Conservation (phyloP, 2,888 invertebrate species). For the Fragum whitleyi region DNA sequence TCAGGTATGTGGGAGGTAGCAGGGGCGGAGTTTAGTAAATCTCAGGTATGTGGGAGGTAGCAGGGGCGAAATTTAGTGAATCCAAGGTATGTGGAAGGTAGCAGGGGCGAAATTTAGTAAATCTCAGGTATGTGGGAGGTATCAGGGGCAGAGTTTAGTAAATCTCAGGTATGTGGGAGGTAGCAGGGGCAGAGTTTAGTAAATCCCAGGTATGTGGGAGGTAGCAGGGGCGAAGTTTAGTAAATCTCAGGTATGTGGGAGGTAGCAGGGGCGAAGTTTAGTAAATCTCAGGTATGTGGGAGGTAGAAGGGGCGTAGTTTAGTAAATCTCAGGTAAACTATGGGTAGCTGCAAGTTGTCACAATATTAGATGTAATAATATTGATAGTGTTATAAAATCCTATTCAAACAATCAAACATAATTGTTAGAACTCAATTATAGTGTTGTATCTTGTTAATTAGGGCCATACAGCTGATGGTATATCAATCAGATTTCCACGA, state of each 20-base stretch:
- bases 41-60: constrained; percentile 94
- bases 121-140: constrained; percentile 80
- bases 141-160: neutral
- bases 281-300: constrained; percentile 84
- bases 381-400: too few relatives aligned
- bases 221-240: constrained; percentile 91
- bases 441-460: constrained; percentile 2
- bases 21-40: constrained; percentile 88
- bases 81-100: constrained; percentile 80
- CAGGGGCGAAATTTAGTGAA: constrained; percentile 89
- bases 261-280: constrained; percentile 87
- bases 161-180: constrained; percentile 96
- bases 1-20: constrained; percentile 99
- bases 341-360: constrained; percentile 96
- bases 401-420: too few relatives aligned
- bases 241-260: constrained; percentile 83
- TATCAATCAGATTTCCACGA: constrained; percentile 96
- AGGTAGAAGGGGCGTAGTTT: neutral
- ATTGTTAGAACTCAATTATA: too few relatives aligned
- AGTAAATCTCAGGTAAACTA: constrained; percentile 89
- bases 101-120: constrained; percentile 87
- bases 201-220: constrained; percentile 91
- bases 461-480: constrained; percentile 96
- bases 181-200: constrained; percentile 90
- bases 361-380: too few relatives aligned